A percentile compares a stretch with the other conserved stretches of the same genome.
Evolutionary conservation across 2,888 invertebrate genomes (phyloP).

Genomic region (Aphelenchoides bicaudatus): DNA sequence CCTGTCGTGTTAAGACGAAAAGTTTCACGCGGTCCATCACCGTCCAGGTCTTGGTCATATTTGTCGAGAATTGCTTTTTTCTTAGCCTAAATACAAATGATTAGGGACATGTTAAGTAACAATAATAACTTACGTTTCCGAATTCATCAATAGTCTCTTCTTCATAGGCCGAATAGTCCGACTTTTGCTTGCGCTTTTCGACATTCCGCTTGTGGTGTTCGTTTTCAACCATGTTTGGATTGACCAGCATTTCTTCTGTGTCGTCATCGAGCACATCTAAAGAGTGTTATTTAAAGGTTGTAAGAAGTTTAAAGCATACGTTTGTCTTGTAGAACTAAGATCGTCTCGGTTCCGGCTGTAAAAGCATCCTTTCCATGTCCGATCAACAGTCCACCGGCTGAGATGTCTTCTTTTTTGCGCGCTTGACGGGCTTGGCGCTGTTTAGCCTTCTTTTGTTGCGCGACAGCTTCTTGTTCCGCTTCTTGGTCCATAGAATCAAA

Average conservation of each 20-base stretch:
- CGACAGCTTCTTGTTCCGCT: conserved; percentile 12
- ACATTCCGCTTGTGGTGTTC: conserved; percentile 69
- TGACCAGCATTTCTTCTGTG: conserved; percentile 81
- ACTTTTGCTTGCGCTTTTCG: conserved; percentile 77
- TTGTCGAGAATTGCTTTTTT: conserved; percentile 75
- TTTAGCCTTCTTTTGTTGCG: conserved; percentile 15
- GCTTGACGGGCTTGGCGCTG: conserved; percentile 11
- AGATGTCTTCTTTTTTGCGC: background rate
- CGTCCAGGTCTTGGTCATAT: conserved; percentile 89
- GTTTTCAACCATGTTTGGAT: conserved; percentile 64
- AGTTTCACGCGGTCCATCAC: conserved; percentile 53
- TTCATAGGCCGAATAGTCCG: conserved; percentile 73
- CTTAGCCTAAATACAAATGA: conserved; percentile 60
- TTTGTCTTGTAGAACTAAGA: conserved; percentile 88
- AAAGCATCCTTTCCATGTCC: conserved; percentile 69
- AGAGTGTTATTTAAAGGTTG: conserved; percentile 15
- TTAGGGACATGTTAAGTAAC: background rate
- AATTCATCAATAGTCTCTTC: conserved; percentile 65
- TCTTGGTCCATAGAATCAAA: conserved; percentile 22
- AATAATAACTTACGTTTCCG: conserved; percentile 62
- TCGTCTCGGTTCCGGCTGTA: conserved; percentile 67
- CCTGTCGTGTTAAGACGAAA: conserved; percentile 37
- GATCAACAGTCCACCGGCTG: conserved; percentile 72
- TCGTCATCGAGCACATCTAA: conserved; percentile 75
- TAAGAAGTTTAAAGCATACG: conserved; percentile 62